These are phyloP conservation scores for Apogon talboti DNA, from an alignment of 2,797 vertebrate genomes.

Conservation along the genomic window DNA sequence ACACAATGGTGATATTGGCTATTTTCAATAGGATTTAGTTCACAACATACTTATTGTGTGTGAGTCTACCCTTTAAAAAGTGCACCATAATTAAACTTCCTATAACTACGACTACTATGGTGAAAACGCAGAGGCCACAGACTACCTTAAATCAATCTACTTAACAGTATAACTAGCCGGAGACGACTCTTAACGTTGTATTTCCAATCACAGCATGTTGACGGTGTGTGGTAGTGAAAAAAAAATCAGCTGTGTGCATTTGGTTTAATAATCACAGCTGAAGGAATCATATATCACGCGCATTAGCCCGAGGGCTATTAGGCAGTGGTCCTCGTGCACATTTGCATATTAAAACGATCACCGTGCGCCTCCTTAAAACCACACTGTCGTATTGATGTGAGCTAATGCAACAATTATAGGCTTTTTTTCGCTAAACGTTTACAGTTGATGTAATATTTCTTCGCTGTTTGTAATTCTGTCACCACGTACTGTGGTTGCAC, in stretches of 20 bases:
- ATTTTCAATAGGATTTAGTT: slow-evolving; percentile 35
- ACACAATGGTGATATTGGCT: slow-evolving; percentile 9
- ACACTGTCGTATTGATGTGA: slow-evolving; percentile 45
- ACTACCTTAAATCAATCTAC: slow-evolving; percentile 43
- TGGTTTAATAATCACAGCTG: slow-evolving; percentile 84
- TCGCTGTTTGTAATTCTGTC: slow-evolving; percentile 46
- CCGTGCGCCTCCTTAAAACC: slow-evolving; percentile 62
- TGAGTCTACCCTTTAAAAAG: not conserved
- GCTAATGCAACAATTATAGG: slow-evolving; percentile 68
- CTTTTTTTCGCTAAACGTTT: slow-evolving; percentile 23
- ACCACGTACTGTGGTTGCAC: not conserved
- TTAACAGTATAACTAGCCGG: slow-evolving; percentile 45
- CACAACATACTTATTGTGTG: slow-evolving; percentile 2
- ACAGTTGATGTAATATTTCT: slow-evolving; percentile 56
- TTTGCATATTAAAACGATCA: slow-evolving; percentile 81
- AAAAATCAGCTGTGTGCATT: slow-evolving; percentile 56
- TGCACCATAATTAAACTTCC: too few species aligned
- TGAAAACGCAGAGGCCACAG: slow-evolving; percentile 11
- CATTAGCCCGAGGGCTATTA: slow-evolving; percentile 80
- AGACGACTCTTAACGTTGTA: slow-evolving; percentile 9
- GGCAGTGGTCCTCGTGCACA: slow-evolving; percentile 74
- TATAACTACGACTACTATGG: too few species aligned
- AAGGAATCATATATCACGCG: slow-evolving; percentile 80
- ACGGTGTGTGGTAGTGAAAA: slow-evolving; percentile 14
- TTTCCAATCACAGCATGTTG: slow-evolving; percentile 42